These are phyloP conservation scores for Ia io DNA, from an alignment of 2,113 vertebrate genomes.

Conservation along the genomic window DNA sequence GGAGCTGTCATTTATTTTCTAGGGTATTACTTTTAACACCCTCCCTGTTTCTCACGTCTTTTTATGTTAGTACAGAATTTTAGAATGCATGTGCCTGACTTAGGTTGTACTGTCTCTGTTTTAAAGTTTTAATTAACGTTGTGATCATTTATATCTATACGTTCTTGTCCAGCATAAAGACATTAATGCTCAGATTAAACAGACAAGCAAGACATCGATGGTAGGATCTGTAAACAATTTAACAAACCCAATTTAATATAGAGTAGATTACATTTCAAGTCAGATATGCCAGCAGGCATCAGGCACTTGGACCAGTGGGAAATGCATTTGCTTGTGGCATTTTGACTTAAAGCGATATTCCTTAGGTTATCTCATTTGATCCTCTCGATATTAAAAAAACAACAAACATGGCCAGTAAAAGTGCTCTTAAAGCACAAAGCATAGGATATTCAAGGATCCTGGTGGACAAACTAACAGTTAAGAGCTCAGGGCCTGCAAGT, in stretches of 20 bases:
- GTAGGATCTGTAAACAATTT: neutral
- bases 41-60: neutral
- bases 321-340: neutral
- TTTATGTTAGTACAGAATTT: neutral
- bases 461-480: neutral
- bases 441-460: neutral
- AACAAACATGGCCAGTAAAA: neutral
- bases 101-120: neutral
- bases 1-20: neutral
- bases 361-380: neutral
- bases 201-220: neutral
- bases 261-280: neutral
- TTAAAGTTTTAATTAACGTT: constrained; percentile 29
- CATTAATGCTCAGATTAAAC: neutral
- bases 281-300: neutral
- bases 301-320: neutral
- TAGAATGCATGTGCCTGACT: neutral
- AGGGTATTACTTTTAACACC: neutral
- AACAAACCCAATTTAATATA: neutral
- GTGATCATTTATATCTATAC: neutral
- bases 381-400: neutral
- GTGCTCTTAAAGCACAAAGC: neutral
- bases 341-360: neutral
- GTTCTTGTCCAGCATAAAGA: neutral
- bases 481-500: neutral